Evolutionary conservation across 2,888 invertebrate genomes (phyloP), one percentile per base, ranked within the genome.

Genomic region (Patella caerulea): DNA sequence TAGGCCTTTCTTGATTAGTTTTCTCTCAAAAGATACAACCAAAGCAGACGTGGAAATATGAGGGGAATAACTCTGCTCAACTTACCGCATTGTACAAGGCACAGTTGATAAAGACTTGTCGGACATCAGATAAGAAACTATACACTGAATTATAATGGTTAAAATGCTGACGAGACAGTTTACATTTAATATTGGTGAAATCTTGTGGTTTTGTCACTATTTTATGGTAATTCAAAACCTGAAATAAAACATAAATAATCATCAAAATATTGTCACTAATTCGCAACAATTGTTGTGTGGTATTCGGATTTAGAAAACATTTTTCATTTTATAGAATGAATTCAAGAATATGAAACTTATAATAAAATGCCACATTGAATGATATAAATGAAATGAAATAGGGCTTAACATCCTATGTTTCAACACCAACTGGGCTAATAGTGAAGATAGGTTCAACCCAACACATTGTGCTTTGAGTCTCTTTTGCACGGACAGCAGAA

Each of bases 101-200:
- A 69, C 97, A 97, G 93, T 97, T 97, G 91, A 94, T 95, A 93
- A 98, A 97, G 91, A 98, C 95, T 87, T 96, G 93, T 79, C 96
- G 94, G 83, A 96, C 94, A 92, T 98, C 97, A 77, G 94, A 93
- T 78, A 97, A 94, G 91, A 97, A 95, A 85, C 95, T 90, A 55
- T 95, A 93, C 77, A 96, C 93, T 89, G 94, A 94, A 86, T 94
- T 93, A 92, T 97, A 98, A 89, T 95, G 95, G 88, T 94, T 93
- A 75, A 94, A 93, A 87, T 94, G 93, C 83, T 94, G 94, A 87
- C 95, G 94, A 92, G 96, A 95, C 88, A 98, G 93, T 92, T 95
- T 95, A 88, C 94, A 94, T 88, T 96, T 94, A 89, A 98, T 95
- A 81, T 94, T 94, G 92, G 96, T 96, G 90, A 98, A 94, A 82